These are phyloP conservation scores for Phainopepla nitens DNA, from an alignment of 2,113 vertebrate species.

Conservation along the genomic window DNA sequence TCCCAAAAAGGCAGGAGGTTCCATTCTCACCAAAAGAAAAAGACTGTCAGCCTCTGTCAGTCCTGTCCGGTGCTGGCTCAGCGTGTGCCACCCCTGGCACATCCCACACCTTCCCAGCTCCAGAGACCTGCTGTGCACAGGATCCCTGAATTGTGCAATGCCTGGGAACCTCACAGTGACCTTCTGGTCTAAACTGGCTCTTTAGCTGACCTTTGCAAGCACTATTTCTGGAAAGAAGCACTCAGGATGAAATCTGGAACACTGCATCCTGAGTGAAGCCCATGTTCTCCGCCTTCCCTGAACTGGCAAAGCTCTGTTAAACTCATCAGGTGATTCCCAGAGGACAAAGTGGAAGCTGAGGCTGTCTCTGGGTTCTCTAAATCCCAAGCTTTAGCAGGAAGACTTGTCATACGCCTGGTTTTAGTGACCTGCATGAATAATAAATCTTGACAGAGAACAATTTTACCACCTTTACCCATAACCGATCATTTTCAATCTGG, in stretches of 20 bases:
- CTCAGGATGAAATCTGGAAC: neutral
- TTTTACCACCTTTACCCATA: neutral
- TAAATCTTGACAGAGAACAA: neutral
- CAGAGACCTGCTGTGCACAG: neutral
- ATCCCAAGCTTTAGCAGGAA: neutral
- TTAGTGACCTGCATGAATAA: neutral
- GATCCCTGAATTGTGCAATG: fast-evolving
- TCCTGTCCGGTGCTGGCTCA: neutral
- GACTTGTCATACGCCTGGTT: neutral
- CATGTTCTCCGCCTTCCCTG: neutral
- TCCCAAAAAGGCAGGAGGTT: neutral
- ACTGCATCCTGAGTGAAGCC: neutral
- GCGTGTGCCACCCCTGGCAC: fast-evolving
- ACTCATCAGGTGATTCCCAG: neutral
- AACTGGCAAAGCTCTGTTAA: neutral
- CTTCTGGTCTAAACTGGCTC: neutral
- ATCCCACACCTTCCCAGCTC: fast-evolving
- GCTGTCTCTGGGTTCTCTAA: neutral
- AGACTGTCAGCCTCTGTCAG: no score
- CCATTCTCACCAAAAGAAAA: no score
- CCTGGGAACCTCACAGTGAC: neutral
- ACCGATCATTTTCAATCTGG: neutral
- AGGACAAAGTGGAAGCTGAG: neutral
- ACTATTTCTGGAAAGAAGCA: neutral
- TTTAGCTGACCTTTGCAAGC: no score